Percentiles rank a stretch among this genome's conserved stretches.
These are phyloP conservation scores for Sciurus vulgaris DNA, from an alignment of 2,797 vertebrate genomes.

Conservation along the genomic window DNA sequence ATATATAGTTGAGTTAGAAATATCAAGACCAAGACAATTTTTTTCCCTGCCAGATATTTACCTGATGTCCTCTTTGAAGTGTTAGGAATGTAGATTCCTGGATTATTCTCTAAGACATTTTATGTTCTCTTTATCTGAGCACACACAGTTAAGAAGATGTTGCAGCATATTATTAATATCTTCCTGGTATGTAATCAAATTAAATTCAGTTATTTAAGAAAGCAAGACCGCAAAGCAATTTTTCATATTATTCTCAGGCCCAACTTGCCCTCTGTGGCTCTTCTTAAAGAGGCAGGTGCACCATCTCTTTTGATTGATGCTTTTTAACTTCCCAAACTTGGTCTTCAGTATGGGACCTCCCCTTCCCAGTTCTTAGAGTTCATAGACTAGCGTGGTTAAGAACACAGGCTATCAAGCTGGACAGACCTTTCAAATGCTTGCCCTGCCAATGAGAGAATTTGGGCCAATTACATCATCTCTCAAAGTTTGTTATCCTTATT, in stretches of 20 bases:
- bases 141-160: background rate
- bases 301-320: background rate
- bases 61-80: background rate
- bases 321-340: background rate
- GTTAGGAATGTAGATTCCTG: background rate
- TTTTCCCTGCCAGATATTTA: constrained; percentile 1
- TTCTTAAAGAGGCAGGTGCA: constrained; percentile 21
- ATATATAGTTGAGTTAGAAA: background rate
- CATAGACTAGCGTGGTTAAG: background rate
- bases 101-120: background rate
- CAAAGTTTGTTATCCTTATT: background rate
- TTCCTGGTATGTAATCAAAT: constrained; percentile 23
- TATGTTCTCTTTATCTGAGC: constrained; percentile 13
- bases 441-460: background rate
- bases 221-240: background rate
- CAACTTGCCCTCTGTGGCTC: background rate
- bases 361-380: background rate
- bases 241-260: background rate
- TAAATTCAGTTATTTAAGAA: background rate
- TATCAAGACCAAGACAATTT: background rate
- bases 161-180: background rate
- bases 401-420: background rate
- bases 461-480: background rate
- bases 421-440: background rate
- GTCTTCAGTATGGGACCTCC: background rate